Evolutionary conservation across 1,140 invertebrate species (phyloP), one percentile per base, ranked within the genome.

Genomic region (Magallana gigas): DNA sequence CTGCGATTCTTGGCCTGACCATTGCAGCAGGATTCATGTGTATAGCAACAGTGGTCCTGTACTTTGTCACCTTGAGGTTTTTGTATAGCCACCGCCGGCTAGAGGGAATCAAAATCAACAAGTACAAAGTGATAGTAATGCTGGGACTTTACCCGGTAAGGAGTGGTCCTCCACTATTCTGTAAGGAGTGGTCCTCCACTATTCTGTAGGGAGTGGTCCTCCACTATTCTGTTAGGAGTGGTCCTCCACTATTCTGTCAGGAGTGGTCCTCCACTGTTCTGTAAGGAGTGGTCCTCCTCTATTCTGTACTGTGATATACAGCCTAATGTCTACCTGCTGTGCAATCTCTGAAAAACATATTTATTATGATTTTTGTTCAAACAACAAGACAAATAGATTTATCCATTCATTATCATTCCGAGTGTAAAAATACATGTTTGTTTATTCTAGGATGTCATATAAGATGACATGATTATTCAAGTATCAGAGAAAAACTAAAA

Each of bases 141-240:
- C 14, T 82, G 14, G 85, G 76, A 56, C 18, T 86, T 8, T 82
- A 58, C 56, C 85, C 85, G 3, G 85, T 86, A 86, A 86, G 85
- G 57, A 62, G 14, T 57, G 57, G 82, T 23, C 36, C 36, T 48
- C 36, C 36, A 48, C 36, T 48, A 48, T 48, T 48, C 36, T 48
- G 36, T 48, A 48, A 83, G 85, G 57, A 62, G 14, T 57, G 57
- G 82, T 23, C 36, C 36, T 48, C 36, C 36, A 48, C 36, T 48
- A 48, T 48, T 48, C 36, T 48, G 36, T 48, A 48, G 64, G 85
- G 57, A 62, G 14, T 57, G 57, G 82, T 23, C 36, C 36, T 48
- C 36, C 36, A 48, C 36, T 48, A 48, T 48, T 48, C 36, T 48
- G 36, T 48, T 0, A 86, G 85, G 57, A 62, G 14, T 57, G 18